Evolutionary conservation across 2,113 vertebrate species (phyloP).

Genomic region (Formicarius rufipectus): DNA sequence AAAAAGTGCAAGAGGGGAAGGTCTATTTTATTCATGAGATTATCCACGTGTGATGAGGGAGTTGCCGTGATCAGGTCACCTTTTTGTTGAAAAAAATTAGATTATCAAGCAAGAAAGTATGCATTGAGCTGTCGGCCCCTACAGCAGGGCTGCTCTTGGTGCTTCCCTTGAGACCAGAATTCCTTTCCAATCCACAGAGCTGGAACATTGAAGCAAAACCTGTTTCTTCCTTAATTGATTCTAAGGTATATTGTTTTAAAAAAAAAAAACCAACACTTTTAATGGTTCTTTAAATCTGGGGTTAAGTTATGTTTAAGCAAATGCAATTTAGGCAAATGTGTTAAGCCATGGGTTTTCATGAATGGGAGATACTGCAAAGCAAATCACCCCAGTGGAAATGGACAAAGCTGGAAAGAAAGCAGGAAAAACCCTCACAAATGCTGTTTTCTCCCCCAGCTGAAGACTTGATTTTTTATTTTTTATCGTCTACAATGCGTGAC

Average conservation of each 20-base stretch:
- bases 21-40: neutral
- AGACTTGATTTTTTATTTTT: neutral
- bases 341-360: neutral
- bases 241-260: neutral
- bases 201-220: neutral
- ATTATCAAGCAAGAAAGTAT: neutral
- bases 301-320: neutral
- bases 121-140: neutral
- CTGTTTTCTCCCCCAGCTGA: neutral
- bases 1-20: neutral
- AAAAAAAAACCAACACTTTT: neutral
- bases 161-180: neutral
- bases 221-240: conserved; percentile 34
- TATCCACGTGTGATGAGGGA: neutral
- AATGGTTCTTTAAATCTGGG: neutral
- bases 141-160: neutral
- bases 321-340: neutral
- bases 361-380: neutral
- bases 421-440: neutral
- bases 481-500: neutral
- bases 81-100: neutral
- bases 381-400: neutral
- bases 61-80: neutral
- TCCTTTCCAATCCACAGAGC: neutral
- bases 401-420: neutral